phyloP scores from a whole-genome alignment of 2,797 vertebrate species.

The Limosa lapponica region DNA sequence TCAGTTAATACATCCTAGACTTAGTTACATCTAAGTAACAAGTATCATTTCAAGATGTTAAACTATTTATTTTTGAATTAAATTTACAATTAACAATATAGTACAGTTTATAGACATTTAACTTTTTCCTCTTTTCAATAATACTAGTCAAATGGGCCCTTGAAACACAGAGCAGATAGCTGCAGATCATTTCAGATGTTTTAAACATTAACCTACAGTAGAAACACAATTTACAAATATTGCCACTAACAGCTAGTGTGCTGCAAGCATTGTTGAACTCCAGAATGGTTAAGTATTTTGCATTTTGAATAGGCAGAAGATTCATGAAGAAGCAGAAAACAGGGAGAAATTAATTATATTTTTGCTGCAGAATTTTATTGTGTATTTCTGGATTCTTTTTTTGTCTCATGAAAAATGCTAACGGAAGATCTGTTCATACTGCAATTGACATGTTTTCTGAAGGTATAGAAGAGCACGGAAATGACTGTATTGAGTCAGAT shows the following conservation, averaged over 20 bases:
- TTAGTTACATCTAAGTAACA: background rate
- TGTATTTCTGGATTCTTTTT: background rate
- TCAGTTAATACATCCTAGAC: too few species aligned
- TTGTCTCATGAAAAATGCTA: background rate
- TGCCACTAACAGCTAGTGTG: background rate
- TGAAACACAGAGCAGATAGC: background rate
- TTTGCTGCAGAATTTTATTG: background rate
- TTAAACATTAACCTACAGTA: background rate
- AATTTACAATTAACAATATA: background rate
- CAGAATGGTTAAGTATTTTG: background rate
- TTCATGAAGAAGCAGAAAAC: background rate
- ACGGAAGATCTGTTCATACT: background rate
- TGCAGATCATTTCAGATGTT: background rate
- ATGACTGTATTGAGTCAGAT: background rate
- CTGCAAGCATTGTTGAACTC: background rate
- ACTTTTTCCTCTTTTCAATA: background rate
- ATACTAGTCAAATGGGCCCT: background rate
- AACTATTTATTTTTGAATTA: background rate
- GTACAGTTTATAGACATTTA: background rate
- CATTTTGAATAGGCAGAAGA: background rate
- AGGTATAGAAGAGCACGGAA: background rate
- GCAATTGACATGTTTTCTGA: background rate
- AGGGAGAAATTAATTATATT: background rate
- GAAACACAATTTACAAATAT: background rate
- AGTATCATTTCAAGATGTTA: background rate